A percentile compares a stretch with the other conserved stretches of the same genome.
Evolutionary conservation across 2,113 vertebrate species (phyloP).

Genomic region (Pygoscelis antarcticus): DNA sequence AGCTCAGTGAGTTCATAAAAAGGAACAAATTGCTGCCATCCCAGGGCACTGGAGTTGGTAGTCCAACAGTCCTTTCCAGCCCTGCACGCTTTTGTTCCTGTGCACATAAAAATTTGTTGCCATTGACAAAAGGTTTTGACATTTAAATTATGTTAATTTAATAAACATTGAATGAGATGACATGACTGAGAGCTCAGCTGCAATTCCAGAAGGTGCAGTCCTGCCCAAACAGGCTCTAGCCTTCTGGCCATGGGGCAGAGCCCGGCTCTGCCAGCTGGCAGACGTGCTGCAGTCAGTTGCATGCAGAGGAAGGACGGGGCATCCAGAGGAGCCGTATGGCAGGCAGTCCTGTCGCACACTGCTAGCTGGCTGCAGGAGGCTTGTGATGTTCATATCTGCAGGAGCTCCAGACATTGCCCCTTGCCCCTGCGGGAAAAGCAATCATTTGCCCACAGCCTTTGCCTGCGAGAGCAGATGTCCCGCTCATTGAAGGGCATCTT

Average conservation of each 20-base stretch:
- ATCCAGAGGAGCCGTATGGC: not conserved
- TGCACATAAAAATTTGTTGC: not conserved
- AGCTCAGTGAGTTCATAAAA: not conserved
- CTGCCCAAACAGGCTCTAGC: not conserved
- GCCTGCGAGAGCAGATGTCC: not conserved
- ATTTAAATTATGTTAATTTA: not conserved
- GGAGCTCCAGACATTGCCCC: not conserved
- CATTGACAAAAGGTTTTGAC: not conserved
- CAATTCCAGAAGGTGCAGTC: not conserved
- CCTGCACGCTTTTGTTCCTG: not conserved
- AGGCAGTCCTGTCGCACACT: rapidly evolving
- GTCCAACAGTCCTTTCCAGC: not conserved
- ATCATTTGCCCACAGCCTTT: too few species aligned
- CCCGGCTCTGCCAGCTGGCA: not conserved
- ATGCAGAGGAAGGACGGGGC: rapidly evolving
- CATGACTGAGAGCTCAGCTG: not conserved
- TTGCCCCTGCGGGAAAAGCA: not conserved
- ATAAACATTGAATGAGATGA: not conserved
- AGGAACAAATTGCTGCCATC: not conserved
- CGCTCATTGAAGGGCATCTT: not conserved
- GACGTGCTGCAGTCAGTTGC: rapidly evolving
- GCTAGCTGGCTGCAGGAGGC: not conserved
- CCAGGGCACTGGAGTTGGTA: too few species aligned
- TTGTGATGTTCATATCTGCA: rapidly evolving
- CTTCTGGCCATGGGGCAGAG: not conserved